A percentile compares a stretch with the other conserved stretches of the same genome.
phyloP scores from a whole-genome alignment of 2,888 invertebrate species.

The Machimus rusticus region DNA sequence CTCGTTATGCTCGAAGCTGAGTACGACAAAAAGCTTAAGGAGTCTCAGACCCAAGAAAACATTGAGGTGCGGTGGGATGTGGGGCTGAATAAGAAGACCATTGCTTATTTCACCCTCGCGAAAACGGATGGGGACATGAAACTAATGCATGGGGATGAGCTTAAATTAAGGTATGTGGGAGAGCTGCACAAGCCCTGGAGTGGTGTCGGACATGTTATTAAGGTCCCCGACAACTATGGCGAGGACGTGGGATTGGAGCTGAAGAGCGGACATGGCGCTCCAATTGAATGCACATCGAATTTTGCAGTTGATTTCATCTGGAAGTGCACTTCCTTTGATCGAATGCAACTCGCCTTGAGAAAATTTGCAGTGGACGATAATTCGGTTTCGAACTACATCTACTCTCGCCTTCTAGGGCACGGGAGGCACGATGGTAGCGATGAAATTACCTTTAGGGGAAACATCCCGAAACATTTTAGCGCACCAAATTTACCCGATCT shows the following conservation, averaged over 20 bases:
- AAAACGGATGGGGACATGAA: slow-evolving; percentile 99
- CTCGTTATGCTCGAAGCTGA: slow-evolving; percentile 97
- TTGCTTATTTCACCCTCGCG: slow-evolving; percentile 96
- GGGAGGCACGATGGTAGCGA: slow-evolving; percentile 95
- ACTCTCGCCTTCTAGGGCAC: slow-evolving; percentile 93
- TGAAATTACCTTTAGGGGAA: slow-evolving; percentile 85
- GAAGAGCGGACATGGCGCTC: slow-evolving; percentile 90
- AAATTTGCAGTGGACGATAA: slow-evolving; percentile 96
- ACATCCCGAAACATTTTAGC: slow-evolving; percentile 94
- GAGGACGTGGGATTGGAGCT: slow-evolving; percentile 98
- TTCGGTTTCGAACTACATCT: slow-evolving; percentile 97
- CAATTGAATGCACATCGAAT: slow-evolving; percentile 91
- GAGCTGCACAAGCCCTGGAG: slow-evolving; percentile 95
- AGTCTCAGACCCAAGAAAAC: slow-evolving; percentile 97
- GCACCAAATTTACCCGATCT: slow-evolving; percentile 97
- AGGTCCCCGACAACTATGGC: slow-evolving; percentile 93
- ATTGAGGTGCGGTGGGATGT: slow-evolving; percentile 99
- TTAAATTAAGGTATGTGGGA: slow-evolving; percentile 90
- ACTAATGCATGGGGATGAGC: slow-evolving; percentile 98
- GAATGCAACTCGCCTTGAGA: slow-evolving; percentile 93
- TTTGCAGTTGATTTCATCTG: slow-evolving; percentile 99
- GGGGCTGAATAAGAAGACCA: slow-evolving; percentile 96
- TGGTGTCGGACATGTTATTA: slow-evolving; percentile 98
- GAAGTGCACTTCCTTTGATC: slow-evolving; percentile 98
- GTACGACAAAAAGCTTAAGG: slow-evolving; percentile 96